Conservation (phyloP, 1,140 invertebrate genomes). For the Atopsyche davidsoni region DNA sequence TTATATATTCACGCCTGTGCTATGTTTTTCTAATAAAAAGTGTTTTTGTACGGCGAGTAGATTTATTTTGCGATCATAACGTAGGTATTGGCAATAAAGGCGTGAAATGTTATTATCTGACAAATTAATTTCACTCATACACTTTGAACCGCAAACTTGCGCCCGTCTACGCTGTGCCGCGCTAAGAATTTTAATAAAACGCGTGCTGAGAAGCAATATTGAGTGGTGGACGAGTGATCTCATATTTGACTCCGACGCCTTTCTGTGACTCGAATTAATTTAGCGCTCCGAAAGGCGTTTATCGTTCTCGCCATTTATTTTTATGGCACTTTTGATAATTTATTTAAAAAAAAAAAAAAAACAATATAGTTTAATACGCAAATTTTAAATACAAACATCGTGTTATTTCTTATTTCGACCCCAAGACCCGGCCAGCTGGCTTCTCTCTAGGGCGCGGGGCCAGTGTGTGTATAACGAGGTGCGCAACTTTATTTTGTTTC, state of each 20-base stretch:
- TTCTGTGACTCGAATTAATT: constrained; percentile 9
- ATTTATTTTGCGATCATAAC: not conserved
- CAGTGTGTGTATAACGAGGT: too few relatives aligned
- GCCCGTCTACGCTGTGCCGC: constrained; percentile 1
- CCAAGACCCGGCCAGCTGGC: too few relatives aligned
- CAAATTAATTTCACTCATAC: not conserved
- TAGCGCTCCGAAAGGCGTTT: too few relatives aligned
- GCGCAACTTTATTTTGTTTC: too few relatives aligned
- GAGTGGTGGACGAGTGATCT: not conserved
- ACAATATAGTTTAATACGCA: not conserved
- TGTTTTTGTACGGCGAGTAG: not conserved
- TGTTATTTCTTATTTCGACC: not conserved
- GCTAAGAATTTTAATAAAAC: constrained; percentile 18
- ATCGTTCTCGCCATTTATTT: too few relatives aligned
- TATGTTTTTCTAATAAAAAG: too few relatives aligned
- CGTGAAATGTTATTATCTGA: not conserved
- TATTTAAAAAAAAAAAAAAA: not conserved
- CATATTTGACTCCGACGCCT: not conserved
- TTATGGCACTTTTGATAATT: not conserved
- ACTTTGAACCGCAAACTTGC: too few relatives aligned
- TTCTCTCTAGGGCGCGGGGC: too few relatives aligned
- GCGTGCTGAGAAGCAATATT: not conserved
- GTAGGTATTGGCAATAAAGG: not conserved
- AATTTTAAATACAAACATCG: not conserved
- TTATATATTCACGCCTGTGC: too few relatives aligned